Conservation (phyloP, 2,797 vertebrate genomes). For the Sebastes oblongus region DNA sequence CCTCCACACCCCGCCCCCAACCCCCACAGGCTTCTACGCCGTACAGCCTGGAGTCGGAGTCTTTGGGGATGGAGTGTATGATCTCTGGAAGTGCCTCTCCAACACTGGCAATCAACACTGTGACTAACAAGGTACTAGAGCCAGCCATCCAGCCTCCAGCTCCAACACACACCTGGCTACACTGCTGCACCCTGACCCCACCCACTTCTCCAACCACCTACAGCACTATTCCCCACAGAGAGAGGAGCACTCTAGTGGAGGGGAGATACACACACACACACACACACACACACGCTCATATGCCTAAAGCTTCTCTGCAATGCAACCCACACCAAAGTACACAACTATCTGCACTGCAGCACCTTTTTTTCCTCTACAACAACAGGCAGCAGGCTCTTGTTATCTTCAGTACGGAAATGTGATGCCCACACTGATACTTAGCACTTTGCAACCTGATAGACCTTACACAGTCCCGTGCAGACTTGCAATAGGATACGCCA, state of each 20-base stretch:
- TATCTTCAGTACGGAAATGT: constrained; percentile 57
- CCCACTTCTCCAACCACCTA: constrained; percentile 81
- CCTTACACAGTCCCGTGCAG: constrained; percentile 38
- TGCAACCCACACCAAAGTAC: constrained; percentile 75
- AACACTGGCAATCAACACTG: constrained; percentile 97
- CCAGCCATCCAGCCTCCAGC: constrained; percentile 75
- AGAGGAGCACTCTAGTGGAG: constrained; percentile 73
- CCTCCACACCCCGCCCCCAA: constrained; percentile 51
- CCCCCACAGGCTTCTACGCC: constrained; percentile 89
- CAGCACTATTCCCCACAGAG: constrained; percentile 77
- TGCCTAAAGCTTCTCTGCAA: constrained; percentile 74
- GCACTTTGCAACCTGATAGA: constrained; percentile 52
- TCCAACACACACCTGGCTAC: constrained; percentile 79
- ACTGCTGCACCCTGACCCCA: constrained; percentile 79
- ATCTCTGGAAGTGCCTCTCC: constrained; percentile 97
- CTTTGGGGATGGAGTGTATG: constrained; percentile 97
- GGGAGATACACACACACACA: constrained; percentile 58
- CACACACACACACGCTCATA: constrained; percentile 52
- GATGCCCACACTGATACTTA: constrained; percentile 60
- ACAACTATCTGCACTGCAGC: constrained; percentile 70
- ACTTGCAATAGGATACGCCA: constrained; percentile 40
- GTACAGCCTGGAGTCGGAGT: constrained; percentile 94
- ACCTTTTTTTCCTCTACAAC: constrained; percentile 55
- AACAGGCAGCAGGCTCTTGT: constrained; percentile 60
- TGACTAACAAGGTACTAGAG: constrained; percentile 94